Conservation (phyloP, 2,797 vertebrate genomes). For the Gambelia wislizenii region DNA sequence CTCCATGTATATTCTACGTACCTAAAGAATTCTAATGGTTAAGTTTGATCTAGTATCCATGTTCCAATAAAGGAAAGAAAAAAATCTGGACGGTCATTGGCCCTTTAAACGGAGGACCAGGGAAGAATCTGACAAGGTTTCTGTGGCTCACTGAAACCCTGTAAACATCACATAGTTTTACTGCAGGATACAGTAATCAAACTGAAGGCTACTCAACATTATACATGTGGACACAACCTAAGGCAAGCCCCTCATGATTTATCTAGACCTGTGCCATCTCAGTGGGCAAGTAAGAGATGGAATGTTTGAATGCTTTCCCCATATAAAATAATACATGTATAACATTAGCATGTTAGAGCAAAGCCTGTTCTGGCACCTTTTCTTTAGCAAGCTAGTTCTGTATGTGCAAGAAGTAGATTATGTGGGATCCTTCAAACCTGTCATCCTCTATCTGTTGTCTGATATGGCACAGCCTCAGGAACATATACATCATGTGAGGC, state of each 20-base stretch:
- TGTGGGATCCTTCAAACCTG: neutral
- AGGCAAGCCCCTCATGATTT: neutral
- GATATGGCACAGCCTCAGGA: neutral
- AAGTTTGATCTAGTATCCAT: neutral
- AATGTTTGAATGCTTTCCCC: neutral
- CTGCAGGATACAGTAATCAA: slow-evolving; percentile 29
- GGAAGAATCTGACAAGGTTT: slow-evolving; percentile 48
- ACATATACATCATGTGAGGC: neutral
- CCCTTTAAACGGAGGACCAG: neutral
- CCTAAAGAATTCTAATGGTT: neutral
- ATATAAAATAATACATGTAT: neutral
- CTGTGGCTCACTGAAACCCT: slow-evolving; percentile 61
- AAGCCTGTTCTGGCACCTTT: neutral
- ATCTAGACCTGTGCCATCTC: neutral
- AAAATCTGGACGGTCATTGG: neutral
- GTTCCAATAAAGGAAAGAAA: neutral
- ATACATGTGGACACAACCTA: neutral
- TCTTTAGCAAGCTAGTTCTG: neutral
- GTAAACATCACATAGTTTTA: neutral
- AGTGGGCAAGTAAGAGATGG: neutral
- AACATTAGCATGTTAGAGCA: neutral
- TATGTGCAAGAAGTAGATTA: neutral
- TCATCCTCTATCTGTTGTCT: neutral
- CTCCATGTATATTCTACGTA: neutral
- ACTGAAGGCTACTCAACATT: slow-evolving; percentile 11